Evolutionary conservation across 2,113 vertebrate species (phyloP), one percentile per base, ranked within the genome.

Genomic region (Etia nguti): DNA sequence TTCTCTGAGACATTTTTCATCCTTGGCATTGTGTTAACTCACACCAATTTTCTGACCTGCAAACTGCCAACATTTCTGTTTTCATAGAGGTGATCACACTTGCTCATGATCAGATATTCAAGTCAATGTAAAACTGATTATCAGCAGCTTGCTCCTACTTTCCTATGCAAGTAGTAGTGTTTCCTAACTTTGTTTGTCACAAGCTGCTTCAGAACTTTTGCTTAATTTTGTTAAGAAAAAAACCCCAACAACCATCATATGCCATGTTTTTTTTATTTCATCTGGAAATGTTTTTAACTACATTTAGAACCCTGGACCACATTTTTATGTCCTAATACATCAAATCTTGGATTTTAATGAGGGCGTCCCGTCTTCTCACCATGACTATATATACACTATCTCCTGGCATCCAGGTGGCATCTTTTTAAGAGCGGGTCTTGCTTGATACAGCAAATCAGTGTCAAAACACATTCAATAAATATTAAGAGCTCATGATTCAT

Each of bases 131-230:
- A 31, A 60, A 31, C 31, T 31, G 26, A 62, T 62, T 62, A 36
- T 36, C 0, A 2, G 59, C 31, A 36, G 18, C 60, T 60, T 31
- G 26, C 57, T 60, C 26, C 0, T 62, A 1, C 31, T 2, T 62
- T 62, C 6, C 59, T 62, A 36, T 62, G 31, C 2, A 36, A 36
- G 31, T 18, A 36, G 59, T 11, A 62, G 29, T 20, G 18, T 65
- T n/a, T 12, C 18, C 4, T 31, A 18, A 29, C 24, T 29, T 34
- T 18, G 29, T 60, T 60, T 4, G 16, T 20, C 29, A 62, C 59
- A 34, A 34, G 26, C 59, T 2, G 15, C 24, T 57, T 57, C 8
- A 6, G 55, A 26, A 57, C 55, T 57, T 57, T 26, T 41, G 38
- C 38, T 41, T 41, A 41, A 10, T 41, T 41, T 41, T 59, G 56